These are phyloP conservation scores for Tortrix viridana DNA, from an alignment of 2,888 invertebrate genomes.

Conservation along the genomic window DNA sequence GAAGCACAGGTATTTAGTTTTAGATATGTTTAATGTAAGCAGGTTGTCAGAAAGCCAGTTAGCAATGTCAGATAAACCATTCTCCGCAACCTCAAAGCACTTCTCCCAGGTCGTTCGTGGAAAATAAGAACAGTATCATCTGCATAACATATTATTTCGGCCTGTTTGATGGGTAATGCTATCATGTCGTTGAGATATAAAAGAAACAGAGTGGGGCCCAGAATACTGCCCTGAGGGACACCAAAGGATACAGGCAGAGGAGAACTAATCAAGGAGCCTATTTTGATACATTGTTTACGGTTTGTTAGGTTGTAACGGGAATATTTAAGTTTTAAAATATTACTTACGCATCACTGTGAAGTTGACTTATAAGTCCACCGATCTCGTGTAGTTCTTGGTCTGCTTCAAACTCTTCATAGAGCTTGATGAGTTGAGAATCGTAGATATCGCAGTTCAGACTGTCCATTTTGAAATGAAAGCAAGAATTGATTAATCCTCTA, in stretches of 20 bases:
- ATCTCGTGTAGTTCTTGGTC: too few relatives aligned
- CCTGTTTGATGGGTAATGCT: background rate
- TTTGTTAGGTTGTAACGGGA: too few relatives aligned
- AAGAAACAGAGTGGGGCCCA: slow-evolving; percentile 28
- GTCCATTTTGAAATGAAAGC: too few relatives aligned
- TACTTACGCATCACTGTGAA: too few relatives aligned
- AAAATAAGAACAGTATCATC: slow-evolving; percentile 1
- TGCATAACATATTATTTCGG: slow-evolving; percentile 1
- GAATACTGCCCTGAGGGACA: slow-evolving; percentile 41
- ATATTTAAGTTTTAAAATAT: too few relatives aligned
- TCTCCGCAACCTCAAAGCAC: background rate
- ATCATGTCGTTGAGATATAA: slow-evolving; percentile 28
- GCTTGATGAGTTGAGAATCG: too few relatives aligned
- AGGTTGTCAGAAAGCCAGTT: background rate
- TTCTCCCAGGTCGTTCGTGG: background rate
- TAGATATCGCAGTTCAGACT: too few relatives aligned
- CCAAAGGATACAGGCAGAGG: slow-evolving; percentile 14
- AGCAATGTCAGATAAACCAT: background rate
- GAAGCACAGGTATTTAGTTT: background rate
- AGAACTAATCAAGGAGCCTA: background rate
- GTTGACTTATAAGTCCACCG: too few relatives aligned
- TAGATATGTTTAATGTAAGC: background rate
- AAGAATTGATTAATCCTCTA: too few relatives aligned
- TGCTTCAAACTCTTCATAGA: too few relatives aligned
- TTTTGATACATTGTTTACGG: slow-evolving; percentile 3